These are phyloP conservation scores for Asteroscopus sphinx DNA, from an alignment of 2,888 invertebrate species.

Conservation along the genomic window DNA sequence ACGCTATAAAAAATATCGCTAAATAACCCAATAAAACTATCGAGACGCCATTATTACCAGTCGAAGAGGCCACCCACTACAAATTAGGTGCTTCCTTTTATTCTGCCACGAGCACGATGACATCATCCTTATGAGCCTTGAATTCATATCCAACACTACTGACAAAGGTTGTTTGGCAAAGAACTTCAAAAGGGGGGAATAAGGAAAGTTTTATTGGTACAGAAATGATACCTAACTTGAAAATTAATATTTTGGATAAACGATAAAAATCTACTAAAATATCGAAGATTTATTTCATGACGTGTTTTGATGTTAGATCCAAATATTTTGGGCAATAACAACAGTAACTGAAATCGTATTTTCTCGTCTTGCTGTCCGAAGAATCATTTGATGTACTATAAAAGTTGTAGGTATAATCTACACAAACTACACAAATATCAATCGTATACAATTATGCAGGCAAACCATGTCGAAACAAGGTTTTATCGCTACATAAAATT, in stretches of 20 bases:
- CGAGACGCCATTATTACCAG: slow-evolving; percentile 45
- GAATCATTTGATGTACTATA: slow-evolving; percentile 36
- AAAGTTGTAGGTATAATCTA: slow-evolving; percentile 31
- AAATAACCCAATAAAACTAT: slow-evolving; percentile 28
- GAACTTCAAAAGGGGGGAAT: slow-evolving; percentile 4
- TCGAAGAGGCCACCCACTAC: slow-evolving; percentile 61
- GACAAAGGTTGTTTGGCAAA: slow-evolving; percentile 24
- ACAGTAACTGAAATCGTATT: slow-evolving; percentile 26
- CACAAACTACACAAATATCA: slow-evolving; percentile 14
- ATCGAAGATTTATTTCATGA: slow-evolving; percentile 11
- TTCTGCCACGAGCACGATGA: slow-evolving; percentile 55
- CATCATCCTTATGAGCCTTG: slow-evolving; percentile 58
- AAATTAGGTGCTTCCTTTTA: slow-evolving; percentile 68
- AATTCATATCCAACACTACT: slow-evolving; percentile 54
- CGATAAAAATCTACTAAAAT: not conserved
- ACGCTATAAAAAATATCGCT: slow-evolving; percentile 10
- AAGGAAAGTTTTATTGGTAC: not conserved
- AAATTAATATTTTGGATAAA: slow-evolving; percentile 10
- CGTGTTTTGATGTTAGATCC: slow-evolving; percentile 18
- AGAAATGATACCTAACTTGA: not conserved
- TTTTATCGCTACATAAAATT: slow-evolving; percentile 24
- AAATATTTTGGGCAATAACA: slow-evolving; percentile 28
- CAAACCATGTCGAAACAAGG: slow-evolving; percentile 29
- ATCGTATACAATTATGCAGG: slow-evolving; percentile 8
- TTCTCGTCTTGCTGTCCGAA: slow-evolving; percentile 23